phyloP scores from a whole-genome alignment of 1,140 invertebrate species.

The Drosophila tani region DNA sequence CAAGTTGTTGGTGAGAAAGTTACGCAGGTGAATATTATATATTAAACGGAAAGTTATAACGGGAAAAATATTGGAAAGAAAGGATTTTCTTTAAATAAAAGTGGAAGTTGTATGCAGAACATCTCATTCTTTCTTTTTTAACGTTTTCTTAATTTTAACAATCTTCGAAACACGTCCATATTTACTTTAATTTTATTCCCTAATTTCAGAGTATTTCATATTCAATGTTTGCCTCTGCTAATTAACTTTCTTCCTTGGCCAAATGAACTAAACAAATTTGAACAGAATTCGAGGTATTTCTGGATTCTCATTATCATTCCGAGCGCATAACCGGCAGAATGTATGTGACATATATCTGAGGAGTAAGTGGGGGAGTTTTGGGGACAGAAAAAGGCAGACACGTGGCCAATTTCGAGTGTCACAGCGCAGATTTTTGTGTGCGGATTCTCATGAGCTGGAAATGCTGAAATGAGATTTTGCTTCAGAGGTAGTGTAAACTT shows the following conservation, averaged over 20 bases:
- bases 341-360: slow-evolving; percentile 35
- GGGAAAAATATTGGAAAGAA: no score
- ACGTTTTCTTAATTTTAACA: no score
- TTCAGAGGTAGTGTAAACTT: background rate
- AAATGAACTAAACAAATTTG: slow-evolving; percentile 44
- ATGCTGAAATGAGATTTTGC: slow-evolving; percentile 5
- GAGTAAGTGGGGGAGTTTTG: background rate
- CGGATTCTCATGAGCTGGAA: background rate
- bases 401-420: slow-evolving; percentile 41
- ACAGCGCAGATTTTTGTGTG: slow-evolving; percentile 21
- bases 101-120: background rate
- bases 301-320: slow-evolving; percentile 44
- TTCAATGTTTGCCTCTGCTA: slow-evolving; percentile 33
- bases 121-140: no score
- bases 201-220: slow-evolving; percentile 11
- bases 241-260: slow-evolving; percentile 37
- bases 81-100: background rate
- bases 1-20: background rate
- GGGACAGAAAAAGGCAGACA: slow-evolving; percentile 13
- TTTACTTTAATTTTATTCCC: no score
- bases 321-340: slow-evolving; percentile 29
- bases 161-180: no score
- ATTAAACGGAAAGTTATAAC: background rate
- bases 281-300: slow-evolving; percentile 25
- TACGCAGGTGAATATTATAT: slow-evolving; percentile 6